These are phyloP conservation scores for Melanostigma gelatinosum DNA, from an alignment of 2,113 vertebrate species.

Conservation along the genomic window DNA sequence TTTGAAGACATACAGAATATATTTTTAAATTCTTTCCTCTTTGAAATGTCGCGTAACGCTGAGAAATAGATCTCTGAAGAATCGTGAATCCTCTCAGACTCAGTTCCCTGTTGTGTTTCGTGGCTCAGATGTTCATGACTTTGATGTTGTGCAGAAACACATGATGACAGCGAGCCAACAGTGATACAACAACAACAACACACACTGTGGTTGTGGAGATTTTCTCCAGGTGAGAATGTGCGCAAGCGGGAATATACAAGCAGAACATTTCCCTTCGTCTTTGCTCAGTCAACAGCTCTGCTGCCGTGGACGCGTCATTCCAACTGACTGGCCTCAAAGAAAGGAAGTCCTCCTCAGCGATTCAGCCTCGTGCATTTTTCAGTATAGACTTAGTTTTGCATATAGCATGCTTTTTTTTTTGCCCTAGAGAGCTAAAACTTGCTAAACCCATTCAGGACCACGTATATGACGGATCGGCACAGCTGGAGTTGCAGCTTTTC, in stretches of 20 bases:
- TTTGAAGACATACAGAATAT: background rate
- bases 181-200: background rate
- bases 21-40: background rate
- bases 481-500: slow-evolving; percentile 25
- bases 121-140: slow-evolving; percentile 1
- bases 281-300: slow-evolving; percentile 35
- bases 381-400: slow-evolving; percentile 42
- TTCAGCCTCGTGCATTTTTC: slow-evolving; percentile 55
- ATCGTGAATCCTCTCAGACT: background rate
- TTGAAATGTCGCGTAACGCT: background rate
- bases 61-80: background rate
- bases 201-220: no score
- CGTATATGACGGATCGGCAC: slow-evolving; percentile 28
- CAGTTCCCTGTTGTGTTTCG: background rate
- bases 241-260: background rate
- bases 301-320: slow-evolving; percentile 12
- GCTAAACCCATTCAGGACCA: slow-evolving; percentile 47
- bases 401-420: slow-evolving; percentile 26
- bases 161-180: background rate
- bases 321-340: background rate
- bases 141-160: background rate
- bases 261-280: slow-evolving; percentile 3
- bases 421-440: slow-evolving; percentile 42
- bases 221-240: background rate
- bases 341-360: slow-evolving; percentile 2